Conservation (phyloP, 1,140 invertebrate genomes). For the Drosophila chauvacae region DNA sequence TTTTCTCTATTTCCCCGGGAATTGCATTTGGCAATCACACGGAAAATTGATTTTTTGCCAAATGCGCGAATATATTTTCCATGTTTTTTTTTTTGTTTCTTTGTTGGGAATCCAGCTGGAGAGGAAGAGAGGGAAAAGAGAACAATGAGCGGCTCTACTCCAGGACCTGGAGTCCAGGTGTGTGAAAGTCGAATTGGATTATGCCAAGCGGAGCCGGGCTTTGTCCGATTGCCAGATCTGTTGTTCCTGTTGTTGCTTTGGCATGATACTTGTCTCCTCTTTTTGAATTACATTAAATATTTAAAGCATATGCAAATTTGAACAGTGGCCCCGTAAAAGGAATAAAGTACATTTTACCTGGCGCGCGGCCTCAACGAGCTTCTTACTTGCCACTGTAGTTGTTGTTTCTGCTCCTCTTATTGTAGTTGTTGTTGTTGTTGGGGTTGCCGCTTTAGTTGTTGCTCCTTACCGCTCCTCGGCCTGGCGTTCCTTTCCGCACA, state of each 20-base stretch:
- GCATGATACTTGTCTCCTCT: slow-evolving; percentile 62
- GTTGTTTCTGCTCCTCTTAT: background rate
- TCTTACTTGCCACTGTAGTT: slow-evolving; percentile 26
- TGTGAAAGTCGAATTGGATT: slow-evolving; percentile 55
- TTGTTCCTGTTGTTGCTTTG: slow-evolving; percentile 14
- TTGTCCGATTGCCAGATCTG: slow-evolving; percentile 69
- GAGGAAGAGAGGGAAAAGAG: background rate
- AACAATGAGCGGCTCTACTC: slow-evolving; percentile 1
- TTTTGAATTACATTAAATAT: slow-evolving; percentile 83
- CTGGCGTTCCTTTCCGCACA: slow-evolving; percentile 6
- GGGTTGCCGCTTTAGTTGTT: slow-evolving; percentile 27
- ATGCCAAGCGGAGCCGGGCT: slow-evolving; percentile 35
- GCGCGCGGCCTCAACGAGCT: slow-evolving; percentile 54
- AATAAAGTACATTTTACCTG: slow-evolving; percentile 58
- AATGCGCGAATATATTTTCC: slow-evolving; percentile 62
- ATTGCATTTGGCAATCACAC: slow-evolving; percentile 73
- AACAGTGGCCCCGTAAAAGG: slow-evolving; percentile 73
- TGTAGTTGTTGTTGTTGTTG: slow-evolving; percentile 8
- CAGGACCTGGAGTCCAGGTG: slow-evolving; percentile 17
- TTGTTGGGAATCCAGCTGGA: slow-evolving; percentile 15
- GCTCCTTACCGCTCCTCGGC: slow-evolving; percentile 21
- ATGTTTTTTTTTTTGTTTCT: slow-evolving; percentile 33
- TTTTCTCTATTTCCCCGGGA: slow-evolving; percentile 34
- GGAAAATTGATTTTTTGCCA: slow-evolving; percentile 82
- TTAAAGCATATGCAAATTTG: slow-evolving; percentile 83